These are phyloP conservation scores for Trichoplax adhaerens DNA, from an alignment of 37 sponge, comb jelly and placozoan genomes.

Conservation along the genomic window DNA sequence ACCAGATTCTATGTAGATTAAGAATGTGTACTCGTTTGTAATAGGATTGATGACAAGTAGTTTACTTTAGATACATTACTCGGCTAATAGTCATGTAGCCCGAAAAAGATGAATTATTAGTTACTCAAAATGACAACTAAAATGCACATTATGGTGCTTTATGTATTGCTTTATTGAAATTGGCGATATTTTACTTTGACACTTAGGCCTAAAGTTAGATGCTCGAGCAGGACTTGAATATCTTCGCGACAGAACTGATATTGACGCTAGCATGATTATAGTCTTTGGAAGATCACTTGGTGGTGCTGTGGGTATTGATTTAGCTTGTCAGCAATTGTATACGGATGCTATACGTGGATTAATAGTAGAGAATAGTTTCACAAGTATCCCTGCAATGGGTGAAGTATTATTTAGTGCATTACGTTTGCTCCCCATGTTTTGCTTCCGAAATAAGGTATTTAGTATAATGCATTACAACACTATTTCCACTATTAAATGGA, in stretches of 20 bases:
- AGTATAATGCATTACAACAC: no score
- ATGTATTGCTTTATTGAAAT: no score
- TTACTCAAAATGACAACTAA: no score
- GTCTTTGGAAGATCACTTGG: conserved; percentile 86
- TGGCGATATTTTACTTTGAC: not conserved
- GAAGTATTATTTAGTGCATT: conserved; percentile 67
- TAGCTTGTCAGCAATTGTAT: conserved; percentile 19
- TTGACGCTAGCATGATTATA: conserved; percentile 71
- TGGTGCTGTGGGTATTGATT: conserved; percentile 83
- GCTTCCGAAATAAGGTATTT: conserved; percentile 82
- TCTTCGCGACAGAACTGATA: conserved; percentile 58
- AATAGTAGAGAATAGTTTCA: conserved; percentile 94
- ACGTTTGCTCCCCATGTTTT: conserved; percentile 47
- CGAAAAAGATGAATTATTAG: no score
- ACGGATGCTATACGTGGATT: conserved; percentile 7
- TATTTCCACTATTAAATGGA: no score
- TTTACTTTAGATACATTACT: no score
- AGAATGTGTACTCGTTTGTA: no score
- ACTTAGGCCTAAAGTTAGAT: conserved; percentile 64
- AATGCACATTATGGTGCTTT: no score
- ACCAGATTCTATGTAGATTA: no score
- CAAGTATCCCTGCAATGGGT: conserved; percentile 84
- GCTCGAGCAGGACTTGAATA: conserved; percentile 79
- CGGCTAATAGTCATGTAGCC: no score
- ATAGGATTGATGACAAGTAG: no score